These are phyloP conservation scores for Deroplatys truncata DNA, from an alignment of 2,888 invertebrate genomes.

Conservation along the genomic window DNA sequence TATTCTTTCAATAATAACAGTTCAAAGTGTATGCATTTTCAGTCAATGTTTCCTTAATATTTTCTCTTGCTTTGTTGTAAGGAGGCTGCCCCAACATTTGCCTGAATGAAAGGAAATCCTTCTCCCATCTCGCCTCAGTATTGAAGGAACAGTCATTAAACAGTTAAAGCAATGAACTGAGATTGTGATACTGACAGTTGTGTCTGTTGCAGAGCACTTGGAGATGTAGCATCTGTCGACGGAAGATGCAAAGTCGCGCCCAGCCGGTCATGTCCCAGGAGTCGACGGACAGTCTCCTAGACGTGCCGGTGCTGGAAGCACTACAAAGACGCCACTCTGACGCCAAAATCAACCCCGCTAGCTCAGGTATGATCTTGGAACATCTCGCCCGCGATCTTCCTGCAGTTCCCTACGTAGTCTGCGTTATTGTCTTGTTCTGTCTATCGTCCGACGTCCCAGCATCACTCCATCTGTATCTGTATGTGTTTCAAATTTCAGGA, in stretches of 20 bases:
- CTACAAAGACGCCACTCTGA: conserved; percentile 79
- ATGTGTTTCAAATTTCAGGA: not conserved
- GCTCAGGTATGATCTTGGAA: conserved; percentile 2
- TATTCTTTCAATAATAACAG: too few species aligned
- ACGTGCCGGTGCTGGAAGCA: conserved; percentile 74
- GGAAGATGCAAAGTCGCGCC: conserved; percentile 70
- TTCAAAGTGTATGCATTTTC: too few species aligned
- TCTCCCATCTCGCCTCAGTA: too few species aligned
- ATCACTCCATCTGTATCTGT: not conserved
- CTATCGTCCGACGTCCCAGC: not conserved
- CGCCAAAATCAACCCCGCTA: conserved; percentile 49
- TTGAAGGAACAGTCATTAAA: too few species aligned
- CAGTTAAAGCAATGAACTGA: too few species aligned
- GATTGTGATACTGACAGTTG: not conserved
- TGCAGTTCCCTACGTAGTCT: not conserved
- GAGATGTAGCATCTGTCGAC: conserved; percentile 84
- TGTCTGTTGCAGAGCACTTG: conserved; percentile 60
- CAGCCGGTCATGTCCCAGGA: conserved; percentile 64
- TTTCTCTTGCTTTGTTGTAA: too few species aligned
- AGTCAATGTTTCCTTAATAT: too few species aligned
- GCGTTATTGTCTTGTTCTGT: not conserved
- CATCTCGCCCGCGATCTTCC: not conserved
- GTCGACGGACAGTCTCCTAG: conserved; percentile 78
- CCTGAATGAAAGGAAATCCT: too few species aligned
- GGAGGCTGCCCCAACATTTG: too few species aligned